Percentiles rank a stretch among this genome's conserved stretches.
phyloP scores from a whole-genome alignment of 1,140 invertebrate genomes.

The Drosophila littoralis region DNA sequence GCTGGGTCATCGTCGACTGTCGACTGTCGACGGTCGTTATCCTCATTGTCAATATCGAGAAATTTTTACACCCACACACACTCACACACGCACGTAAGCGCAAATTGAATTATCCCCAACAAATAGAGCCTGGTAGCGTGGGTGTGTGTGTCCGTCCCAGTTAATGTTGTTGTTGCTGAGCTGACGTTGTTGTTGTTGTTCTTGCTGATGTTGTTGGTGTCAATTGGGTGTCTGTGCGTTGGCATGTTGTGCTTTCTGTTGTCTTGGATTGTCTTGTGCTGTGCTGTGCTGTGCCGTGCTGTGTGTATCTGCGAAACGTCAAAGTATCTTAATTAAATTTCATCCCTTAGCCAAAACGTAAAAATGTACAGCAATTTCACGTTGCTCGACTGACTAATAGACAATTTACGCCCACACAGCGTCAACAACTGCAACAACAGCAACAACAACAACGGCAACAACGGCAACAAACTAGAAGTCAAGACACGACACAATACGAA shows the following conservation, averaged over 20 bases:
- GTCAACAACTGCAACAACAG: too few relatives aligned
- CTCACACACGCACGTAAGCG: slow-evolving; percentile 37
- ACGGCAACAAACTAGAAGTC: slow-evolving; percentile 34
- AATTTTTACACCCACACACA: slow-evolving; percentile 52
- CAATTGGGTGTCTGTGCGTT: slow-evolving; percentile 41
- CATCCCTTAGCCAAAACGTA: slow-evolving; percentile 80
- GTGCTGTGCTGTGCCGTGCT: slow-evolving; percentile 36
- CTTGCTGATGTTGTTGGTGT: slow-evolving; percentile 37
- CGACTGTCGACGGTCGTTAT: slow-evolving; percentile 65
- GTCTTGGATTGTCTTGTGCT: slow-evolving; percentile 41
- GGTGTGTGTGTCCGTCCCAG: slow-evolving; percentile 2
- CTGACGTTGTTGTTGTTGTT: neutral
- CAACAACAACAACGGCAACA: slow-evolving; percentile 17
- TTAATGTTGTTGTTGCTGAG: neutral
- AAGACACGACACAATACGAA: slow-evolving; percentile 46
- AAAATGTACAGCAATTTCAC: slow-evolving; percentile 82
- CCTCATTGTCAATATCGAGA: slow-evolving; percentile 64
- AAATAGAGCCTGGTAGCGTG: slow-evolving; percentile 51
- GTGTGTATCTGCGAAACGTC: slow-evolving; percentile 76
- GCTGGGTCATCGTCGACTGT: slow-evolving; percentile 39
- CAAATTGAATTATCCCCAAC: slow-evolving; percentile 76
- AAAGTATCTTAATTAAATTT: slow-evolving; percentile 83
- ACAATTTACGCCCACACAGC: slow-evolving; percentile 74
- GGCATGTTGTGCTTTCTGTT: slow-evolving; percentile 46
- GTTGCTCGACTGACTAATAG: slow-evolving; percentile 75